Evolutionary conservation across 2,888 invertebrate species (phyloP), one percentile per base, ranked within the genome.

Genomic region (Peribatodes rhomboidaria): DNA sequence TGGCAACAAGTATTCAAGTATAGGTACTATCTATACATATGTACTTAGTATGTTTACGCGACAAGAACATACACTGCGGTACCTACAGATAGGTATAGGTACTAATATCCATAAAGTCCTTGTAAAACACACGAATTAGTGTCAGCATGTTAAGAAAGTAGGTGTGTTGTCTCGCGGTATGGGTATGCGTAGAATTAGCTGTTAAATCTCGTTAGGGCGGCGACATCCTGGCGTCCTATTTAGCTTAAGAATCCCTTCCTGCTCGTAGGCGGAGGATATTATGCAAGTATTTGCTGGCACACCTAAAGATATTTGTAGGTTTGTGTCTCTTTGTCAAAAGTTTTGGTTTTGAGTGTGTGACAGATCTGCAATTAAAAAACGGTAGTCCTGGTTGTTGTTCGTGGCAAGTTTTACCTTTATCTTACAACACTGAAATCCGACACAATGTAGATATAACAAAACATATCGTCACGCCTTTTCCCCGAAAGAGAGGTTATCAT

Each of bases 141-240:
- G 16, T 9, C 16, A 16, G n/a, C 4, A 41, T n/a, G 9, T 41
- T 41, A 16, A 41, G 4, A 41, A 27, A 27, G 27, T 27, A 27
- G 27, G 16, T n/a, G n/a, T 16, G 9, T 41, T 13, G 20, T n/a
- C 22, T n/a, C 13, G 22, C 13, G 8, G 20, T 22, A n/a, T 22
- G n/a, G 8, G 20, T 22, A n/a, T 22, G n/a, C 20, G 20, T 46
- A 13, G 22, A 44, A 22, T 41, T 35, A 50, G 33, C 4, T 49
- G 50, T 60, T 39, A 37, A 72, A 70, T 72, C 68, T 64, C 47
- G 55, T 69, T 68, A 70, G 60, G 65, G 61, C 62, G 66, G 63
- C 68, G 65, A 46, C 60, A 50, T 67, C 67, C 64, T 41, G 64
- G 9, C 53, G 70, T 33, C 66, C 68, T 64, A 49, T 27, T 63